These are phyloP conservation scores for Corbicula japonica DNA, from an alignment of 2,888 invertebrate genomes.

Conservation along the genomic window DNA sequence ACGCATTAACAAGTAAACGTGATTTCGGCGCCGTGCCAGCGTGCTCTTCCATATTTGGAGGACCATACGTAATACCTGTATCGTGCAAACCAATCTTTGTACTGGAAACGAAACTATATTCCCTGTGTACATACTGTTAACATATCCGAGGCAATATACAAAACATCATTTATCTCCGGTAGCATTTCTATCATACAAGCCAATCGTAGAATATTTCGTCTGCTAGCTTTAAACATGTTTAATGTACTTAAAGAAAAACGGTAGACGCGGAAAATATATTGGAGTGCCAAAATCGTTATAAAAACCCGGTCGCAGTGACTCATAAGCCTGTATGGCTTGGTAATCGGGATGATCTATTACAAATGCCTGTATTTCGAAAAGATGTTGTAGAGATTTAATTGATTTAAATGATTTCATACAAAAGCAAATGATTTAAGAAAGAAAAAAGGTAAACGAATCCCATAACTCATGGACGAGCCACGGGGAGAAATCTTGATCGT, in stretches of 20 bases:
- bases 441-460: background rate
- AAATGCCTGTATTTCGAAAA: slow-evolving; percentile 1
- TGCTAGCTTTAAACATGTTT: slow-evolving; percentile 21
- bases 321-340: slow-evolving; percentile 26
- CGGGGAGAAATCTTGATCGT: background rate
- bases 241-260: slow-evolving; percentile 32
- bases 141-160: slow-evolving; percentile 38
- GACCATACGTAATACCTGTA: slow-evolving; percentile 35
- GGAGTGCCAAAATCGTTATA: slow-evolving; percentile 29
- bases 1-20: slow-evolving; percentile 8
- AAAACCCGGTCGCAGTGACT: slow-evolving; percentile 28
- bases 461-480: no score
- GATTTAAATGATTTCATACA: background rate
- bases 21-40: slow-evolving; percentile 43
- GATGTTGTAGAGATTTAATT: background rate
- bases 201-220: slow-evolving; percentile 14
- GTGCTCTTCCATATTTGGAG: slow-evolving; percentile 35
- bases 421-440: background rate
- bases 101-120: slow-evolving; percentile 13
- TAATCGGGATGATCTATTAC: no score
- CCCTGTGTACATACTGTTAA: slow-evolving; percentile 26
- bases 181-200: slow-evolving; percentile 29
- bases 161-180: slow-evolving; percentile 42
- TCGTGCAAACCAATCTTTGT: slow-evolving; percentile 22
- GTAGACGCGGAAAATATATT: slow-evolving; percentile 15